phyloP scores from a whole-genome alignment of 2,888 invertebrate species.

The Mycalesis mineus region DNA sequence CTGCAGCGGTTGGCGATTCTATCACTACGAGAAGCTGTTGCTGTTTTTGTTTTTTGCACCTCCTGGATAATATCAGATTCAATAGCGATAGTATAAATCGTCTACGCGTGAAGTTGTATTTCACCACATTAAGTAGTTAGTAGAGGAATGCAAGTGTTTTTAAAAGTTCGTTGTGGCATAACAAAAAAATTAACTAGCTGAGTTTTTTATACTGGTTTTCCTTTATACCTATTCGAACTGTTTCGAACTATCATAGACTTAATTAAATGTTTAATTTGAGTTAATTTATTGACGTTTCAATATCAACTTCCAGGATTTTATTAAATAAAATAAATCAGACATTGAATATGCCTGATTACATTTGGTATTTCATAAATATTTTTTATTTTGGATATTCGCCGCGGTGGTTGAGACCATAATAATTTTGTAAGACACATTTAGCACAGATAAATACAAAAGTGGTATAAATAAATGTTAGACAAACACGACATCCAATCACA shows the following conservation, averaged over 20 bases:
- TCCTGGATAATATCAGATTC: conserved; percentile 13
- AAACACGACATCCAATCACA: conserved; percentile 12
- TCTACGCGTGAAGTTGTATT: background rate
- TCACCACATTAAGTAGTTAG: background rate
- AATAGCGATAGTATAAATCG: conserved; percentile 7
- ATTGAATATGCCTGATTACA: no score
- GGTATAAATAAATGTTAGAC: conserved; percentile 10
- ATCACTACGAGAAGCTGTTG: conserved; percentile 8
- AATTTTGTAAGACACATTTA: background rate
- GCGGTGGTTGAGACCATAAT: no score
- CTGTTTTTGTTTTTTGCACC: conserved; percentile 10
- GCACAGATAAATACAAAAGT: background rate
- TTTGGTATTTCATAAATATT: no score
- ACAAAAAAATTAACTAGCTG: no score
- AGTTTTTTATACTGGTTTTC: no score
- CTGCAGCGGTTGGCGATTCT: conserved; percentile 8
- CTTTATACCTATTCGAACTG: no score
- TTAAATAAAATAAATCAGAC: no score
- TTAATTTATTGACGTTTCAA: no score
- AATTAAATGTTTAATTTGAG: no score
- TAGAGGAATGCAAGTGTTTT: background rate
- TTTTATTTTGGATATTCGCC: no score
- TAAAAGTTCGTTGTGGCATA: background rate
- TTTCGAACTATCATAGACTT: no score
- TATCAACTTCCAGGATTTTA: no score